Base-by-base conservation (phyloP, 2,113 vertebrate species). In the Carassius carassius region DNA sequence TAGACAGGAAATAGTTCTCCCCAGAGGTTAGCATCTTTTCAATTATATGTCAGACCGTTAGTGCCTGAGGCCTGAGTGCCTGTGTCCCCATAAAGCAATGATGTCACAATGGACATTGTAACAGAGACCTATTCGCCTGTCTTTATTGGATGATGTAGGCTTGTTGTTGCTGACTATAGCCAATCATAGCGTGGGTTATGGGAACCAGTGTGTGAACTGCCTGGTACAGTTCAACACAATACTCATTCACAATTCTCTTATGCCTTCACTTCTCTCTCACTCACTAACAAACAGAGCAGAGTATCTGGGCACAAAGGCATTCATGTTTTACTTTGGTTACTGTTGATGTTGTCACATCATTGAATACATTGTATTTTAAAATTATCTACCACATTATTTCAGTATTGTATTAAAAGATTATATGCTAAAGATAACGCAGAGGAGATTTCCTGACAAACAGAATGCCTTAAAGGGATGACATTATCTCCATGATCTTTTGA, bases 151-250 rank as follows among this genome's bases (percentile, higher is more conserved):
- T 29, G 7, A 49, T 73, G 76, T 14, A 17, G 29, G 19, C 44
- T 60, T 23, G 60, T 49, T 47, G 19, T 21, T 56, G n/a, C 32
- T 35, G 44, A 65, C n/a, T 44, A 37, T 13, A 49, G 78, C 58
- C 85, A 56, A 84, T 87, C 7, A 74, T 41, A 80, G 80, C 37
- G n/a, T 25, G 65, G 78, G 35, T 41, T 13, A 75, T 8, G 41
- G 47, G 47, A 82, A 83, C 84, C 85, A 25, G 75, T 90, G 86
- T 87, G 87, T 87, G 85, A 87, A 85, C 89, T 88, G 92, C 89
- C 92, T 94, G 93, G 92, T 93, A 94, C 92, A 90, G 84, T 85
- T 81, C 82, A 56, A 84, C 89, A 89, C 90, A 83, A 87, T 74
- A 79, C 58, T 87, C 89, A 91, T 90, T 90, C 89, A 89, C 81